Evolutionary conservation across 1,140 invertebrate species (phyloP), one percentile per base, ranked within the genome.

Genomic region (Brachionus koreanus): DNA sequence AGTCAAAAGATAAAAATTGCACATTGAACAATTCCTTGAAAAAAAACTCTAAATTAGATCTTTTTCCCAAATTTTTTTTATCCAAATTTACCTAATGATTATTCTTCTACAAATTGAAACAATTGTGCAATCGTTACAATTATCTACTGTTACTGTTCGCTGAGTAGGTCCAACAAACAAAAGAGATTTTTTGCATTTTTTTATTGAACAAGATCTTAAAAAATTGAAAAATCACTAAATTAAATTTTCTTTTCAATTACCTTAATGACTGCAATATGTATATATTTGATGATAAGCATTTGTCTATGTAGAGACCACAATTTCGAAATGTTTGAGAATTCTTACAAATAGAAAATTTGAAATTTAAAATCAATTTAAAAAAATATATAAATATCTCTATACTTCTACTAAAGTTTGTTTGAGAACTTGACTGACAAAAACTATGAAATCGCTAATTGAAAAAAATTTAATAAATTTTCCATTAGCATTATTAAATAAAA

Each of bases 341-440:
- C 75, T 77, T n/a, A 13, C 3, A 43, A 39, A 29, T 2, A 13
- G 16, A 13, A 9, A 12, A 19, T 57, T 57, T n/a, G 16, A 57
- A 10, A 23, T 10, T 23, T n/a, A n/a, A n/a, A n/a, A n/a, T n/a
- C n/a, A n/a, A n/a, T n/a, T n/a, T n/a, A n/a, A n/a, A n/a, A n/a
- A n/a, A n/a, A n/a, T n/a, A n/a, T n/a, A n/a, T n/a, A n/a, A n/a
- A n/a, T n/a, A n/a, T n/a, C n/a, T n/a, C n/a, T n/a, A n/a, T n/a
- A 77, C 75, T 61, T 79, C 76, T 10, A 79, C 57, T 23, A 79
- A 61, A 61, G 76, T 79, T 63, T 79, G 76, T 33, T 79, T 79
- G 6, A 79, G 23, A 10, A 79, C 76, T 57, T 79, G 76, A 25
- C 33, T 42, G 10, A 79, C 23, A 61, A 39, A 79, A 6, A 79